These are phyloP conservation scores for Tetramorium alpestre DNA, from an alignment of 1,140 invertebrate genomes.

Conservation along the genomic window DNA sequence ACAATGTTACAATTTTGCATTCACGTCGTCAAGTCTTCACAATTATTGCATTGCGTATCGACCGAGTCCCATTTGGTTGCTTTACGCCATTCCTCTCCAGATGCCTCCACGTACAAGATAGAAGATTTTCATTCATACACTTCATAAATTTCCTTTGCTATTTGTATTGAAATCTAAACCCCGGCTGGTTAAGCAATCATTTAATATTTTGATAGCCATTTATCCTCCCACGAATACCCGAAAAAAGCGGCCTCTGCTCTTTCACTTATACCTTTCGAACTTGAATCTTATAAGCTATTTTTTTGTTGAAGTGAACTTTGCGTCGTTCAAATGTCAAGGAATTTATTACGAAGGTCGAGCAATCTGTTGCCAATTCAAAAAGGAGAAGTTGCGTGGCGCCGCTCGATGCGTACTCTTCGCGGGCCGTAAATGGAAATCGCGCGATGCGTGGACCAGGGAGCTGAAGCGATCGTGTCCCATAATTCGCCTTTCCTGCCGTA, in stretches of 20 bases:
- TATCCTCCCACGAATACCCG: background rate
- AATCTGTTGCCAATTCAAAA: background rate
- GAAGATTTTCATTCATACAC: constrained; percentile 12
- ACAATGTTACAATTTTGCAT: background rate
- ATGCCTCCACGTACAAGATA: constrained; percentile 74
- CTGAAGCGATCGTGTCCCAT: constrained; percentile 40
- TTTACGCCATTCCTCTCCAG: constrained; percentile 69
- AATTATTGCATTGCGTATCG: constrained; percentile 57
- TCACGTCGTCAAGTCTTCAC: background rate
- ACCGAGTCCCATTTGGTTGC: constrained; percentile 60
- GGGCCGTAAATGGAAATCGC: constrained; percentile 35
- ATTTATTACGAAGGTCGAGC: background rate
- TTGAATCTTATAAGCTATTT: background rate
- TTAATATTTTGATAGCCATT: background rate
- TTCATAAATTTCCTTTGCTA: background rate
- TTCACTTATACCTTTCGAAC: background rate
- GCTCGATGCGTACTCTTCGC: background rate
- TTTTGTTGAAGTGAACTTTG: background rate
- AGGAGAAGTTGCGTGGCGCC: background rate
- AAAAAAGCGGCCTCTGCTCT: background rate
- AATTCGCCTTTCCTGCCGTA: constrained; percentile 47
- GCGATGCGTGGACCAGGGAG: background rate
- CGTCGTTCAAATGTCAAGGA: background rate
- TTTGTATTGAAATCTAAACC: background rate
- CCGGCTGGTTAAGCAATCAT: background rate